Conservation (phyloP, 2,888 invertebrate species). For the Pristionchus japonicus region DNA sequence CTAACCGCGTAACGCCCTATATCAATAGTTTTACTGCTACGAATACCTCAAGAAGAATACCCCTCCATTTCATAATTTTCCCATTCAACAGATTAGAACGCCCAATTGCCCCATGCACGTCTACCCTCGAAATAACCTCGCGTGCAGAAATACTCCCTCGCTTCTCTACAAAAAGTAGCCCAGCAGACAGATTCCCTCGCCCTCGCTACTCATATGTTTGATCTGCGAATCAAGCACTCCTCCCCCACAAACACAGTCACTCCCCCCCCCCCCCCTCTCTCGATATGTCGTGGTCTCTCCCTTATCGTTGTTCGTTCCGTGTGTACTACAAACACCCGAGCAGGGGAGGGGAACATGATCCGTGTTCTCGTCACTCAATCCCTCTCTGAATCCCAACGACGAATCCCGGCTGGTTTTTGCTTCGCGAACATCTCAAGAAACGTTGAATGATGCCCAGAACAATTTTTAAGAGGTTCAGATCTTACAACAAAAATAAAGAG, state of each 20-base stretch:
- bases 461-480: background rate
- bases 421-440: background rate
- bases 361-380: background rate
- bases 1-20: no score
- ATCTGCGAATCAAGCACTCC: constrained; percentile 37
- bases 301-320: background rate
- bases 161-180: background rate
- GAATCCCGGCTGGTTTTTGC: background rate
- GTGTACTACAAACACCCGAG: constrained; percentile 20
- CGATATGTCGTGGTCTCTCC: background rate
- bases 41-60: no score
- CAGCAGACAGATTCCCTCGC: constrained; percentile 9
- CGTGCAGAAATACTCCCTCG: constrained; percentile 13
- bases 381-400: background rate
- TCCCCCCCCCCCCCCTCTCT: background rate
- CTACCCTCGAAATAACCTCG: background rate
- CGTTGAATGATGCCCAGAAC: background rate
- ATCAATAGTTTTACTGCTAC: no score
- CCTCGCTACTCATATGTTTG: constrained; percentile 2
- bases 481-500: background rate
- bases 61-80: background rate
- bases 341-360: background rate
- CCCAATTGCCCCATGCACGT: background rate
- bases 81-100: background rate
- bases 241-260: background rate